Evolutionary conservation across 2,888 invertebrate species (phyloP).

Genomic region (Synergus itoensis): DNA sequence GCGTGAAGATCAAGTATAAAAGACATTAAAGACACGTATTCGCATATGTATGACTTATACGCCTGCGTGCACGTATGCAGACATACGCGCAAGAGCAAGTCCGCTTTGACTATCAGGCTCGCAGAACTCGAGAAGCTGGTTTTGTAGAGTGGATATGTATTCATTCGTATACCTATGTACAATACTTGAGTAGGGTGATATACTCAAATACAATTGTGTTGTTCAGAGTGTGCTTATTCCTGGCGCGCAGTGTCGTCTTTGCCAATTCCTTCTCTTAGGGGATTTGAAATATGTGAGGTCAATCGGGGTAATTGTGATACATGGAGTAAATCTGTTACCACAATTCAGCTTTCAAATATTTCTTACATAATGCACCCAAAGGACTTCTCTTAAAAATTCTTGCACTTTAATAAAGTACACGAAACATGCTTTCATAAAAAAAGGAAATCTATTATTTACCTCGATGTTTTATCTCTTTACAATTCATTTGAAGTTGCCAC

Average conservation of each 20-base stretch:
- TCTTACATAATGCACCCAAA: not conserved
- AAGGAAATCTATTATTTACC: not conserved
- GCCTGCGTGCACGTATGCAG: slow-evolving; percentile 56
- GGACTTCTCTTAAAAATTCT: not conserved
- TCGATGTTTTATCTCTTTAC: not conserved
- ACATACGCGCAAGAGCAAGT: slow-evolving; percentile 57
- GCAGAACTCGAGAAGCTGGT: slow-evolving; percentile 52
- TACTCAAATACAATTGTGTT: slow-evolving; percentile 6
- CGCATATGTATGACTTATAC: slow-evolving; percentile 50
- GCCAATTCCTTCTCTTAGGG: not conserved
- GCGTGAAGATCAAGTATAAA: not conserved
- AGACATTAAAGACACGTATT: not conserved
- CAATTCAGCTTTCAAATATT: not conserved
- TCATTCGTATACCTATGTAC: not conserved
- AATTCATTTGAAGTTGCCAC: no score
- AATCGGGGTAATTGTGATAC: slow-evolving; percentile 23
- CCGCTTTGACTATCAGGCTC: slow-evolving; percentile 52
- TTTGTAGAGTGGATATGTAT: slow-evolving; percentile 31
- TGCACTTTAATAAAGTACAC: not conserved
- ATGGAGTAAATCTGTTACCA: slow-evolving; percentile 10
- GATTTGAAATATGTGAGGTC: slow-evolving; percentile 13
- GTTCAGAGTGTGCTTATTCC: slow-evolving; percentile 12
- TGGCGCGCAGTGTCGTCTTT: not conserved
- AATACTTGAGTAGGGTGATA: slow-evolving; percentile 12
- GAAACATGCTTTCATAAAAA: not conserved